Conservation (phyloP, 2,888 invertebrate genomes). For the Monopis laevigella region DNA sequence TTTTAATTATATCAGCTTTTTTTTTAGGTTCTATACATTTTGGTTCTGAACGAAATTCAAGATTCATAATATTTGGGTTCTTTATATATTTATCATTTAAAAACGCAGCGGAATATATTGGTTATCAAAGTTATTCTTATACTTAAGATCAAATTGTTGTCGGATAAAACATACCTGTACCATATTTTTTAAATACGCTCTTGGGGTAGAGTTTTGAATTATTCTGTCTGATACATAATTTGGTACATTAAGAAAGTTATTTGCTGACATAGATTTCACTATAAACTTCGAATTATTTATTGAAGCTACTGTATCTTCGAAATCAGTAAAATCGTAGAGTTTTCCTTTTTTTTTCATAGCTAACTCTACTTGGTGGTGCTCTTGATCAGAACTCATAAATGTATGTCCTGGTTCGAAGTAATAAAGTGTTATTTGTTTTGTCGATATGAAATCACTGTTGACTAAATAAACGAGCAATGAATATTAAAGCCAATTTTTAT, state of each 20-base stretch:
- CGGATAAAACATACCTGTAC: constrained; percentile 19
- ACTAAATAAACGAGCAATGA: constrained; percentile 20
- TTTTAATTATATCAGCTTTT: constrained; percentile 15
- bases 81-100: constrained; percentile 20
- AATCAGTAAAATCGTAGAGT: constrained; percentile 21
- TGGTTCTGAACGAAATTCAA: constrained; percentile 14
- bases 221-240: constrained; percentile 21
- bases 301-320: constrained; percentile 19
- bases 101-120: constrained; percentile 14
- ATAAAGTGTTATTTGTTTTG: constrained; percentile 18
- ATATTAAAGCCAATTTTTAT: constrained; percentile 22
- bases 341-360: constrained; percentile 21
- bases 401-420: constrained; percentile 23
- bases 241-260: constrained; percentile 20
- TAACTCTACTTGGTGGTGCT: constrained; percentile 21
- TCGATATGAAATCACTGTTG: constrained; percentile 18
- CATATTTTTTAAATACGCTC: constrained; percentile 22
- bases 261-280: constrained; percentile 11
- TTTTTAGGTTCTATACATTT: constrained; percentile 17
- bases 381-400: constrained; percentile 22
- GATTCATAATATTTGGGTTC: constrained; percentile 16
- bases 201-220: constrained; percentile 21
- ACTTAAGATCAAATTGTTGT: constrained; percentile 17
- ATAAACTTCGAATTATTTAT: constrained; percentile 16
- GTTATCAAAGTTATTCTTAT: constrained; percentile 21